These are phyloP conservation scores for Rhagonycha fulva DNA, from an alignment of 2,888 invertebrate species.

Conservation along the genomic window DNA sequence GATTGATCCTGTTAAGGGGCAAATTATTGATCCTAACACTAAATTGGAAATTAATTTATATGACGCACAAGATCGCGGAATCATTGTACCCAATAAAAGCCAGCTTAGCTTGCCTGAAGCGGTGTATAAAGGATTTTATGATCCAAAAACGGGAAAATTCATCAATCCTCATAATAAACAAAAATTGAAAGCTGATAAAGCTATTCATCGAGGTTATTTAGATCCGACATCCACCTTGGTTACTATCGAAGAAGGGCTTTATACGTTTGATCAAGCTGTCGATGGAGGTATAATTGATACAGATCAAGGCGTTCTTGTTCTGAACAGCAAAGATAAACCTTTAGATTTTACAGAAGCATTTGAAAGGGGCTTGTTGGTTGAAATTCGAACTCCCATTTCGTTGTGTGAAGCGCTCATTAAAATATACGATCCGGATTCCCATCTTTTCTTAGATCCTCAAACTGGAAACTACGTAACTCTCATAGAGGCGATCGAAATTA, in stretches of 20 bases:
- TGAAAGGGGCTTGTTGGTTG: slow-evolving; percentile 80
- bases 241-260: slow-evolving; percentile 76
- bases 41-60: slow-evolving; percentile 76
- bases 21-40: slow-evolving; percentile 74
- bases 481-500: slow-evolving; percentile 79
- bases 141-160: slow-evolving; percentile 82
- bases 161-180: slow-evolving; percentile 80
- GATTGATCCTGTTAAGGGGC: slow-evolving; percentile 80
- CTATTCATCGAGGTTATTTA: slow-evolving; percentile 82
- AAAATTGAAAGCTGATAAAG: slow-evolving; percentile 79
- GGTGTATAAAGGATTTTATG: slow-evolving; percentile 89
- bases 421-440: slow-evolving; percentile 77
- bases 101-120: slow-evolving; percentile 87
- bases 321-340: slow-evolving; percentile 62
- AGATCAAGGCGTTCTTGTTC: slow-evolving; percentile 69
- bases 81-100: slow-evolving; percentile 80
- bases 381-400: slow-evolving; percentile 80
- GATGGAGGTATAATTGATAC: slow-evolving; percentile 77
- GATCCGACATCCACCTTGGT: slow-evolving; percentile 87
- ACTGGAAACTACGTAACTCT: slow-evolving; percentile 78
- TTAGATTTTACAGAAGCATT: slow-evolving; percentile 85
- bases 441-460: slow-evolving; percentile 81
- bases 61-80: slow-evolving; percentile 82
- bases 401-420: slow-evolving; percentile 82
- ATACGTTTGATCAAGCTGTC: slow-evolving; percentile 83